Conservation (phyloP, 2,797 vertebrate genomes). For the Danionella dracula region DNA sequence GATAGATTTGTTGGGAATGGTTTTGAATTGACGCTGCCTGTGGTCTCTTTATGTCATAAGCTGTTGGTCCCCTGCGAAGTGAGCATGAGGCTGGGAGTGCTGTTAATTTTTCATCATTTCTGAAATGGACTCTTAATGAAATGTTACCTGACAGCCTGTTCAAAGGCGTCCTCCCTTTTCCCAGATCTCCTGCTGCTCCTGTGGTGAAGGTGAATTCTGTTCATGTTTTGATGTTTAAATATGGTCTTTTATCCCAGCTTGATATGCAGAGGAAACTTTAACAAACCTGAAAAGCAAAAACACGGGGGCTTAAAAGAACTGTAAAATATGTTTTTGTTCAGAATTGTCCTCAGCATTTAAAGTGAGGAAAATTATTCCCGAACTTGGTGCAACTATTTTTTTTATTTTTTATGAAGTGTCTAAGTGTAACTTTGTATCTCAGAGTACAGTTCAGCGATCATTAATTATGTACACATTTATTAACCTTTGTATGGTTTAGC, state of each 20-base stretch:
- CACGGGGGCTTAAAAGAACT: not conserved
- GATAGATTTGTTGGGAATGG: slow-evolving; percentile 6
- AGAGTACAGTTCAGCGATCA: no score
- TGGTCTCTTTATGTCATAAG: slow-evolving; percentile 46
- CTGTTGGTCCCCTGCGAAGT: slow-evolving; percentile 5
- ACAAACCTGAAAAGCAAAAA: not conserved
- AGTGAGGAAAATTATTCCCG: no score
- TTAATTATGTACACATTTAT: no score
- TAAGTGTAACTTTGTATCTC: no score
- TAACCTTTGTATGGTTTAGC: no score
- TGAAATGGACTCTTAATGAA: slow-evolving; percentile 42
- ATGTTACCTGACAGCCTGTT: slow-evolving; percentile 27
- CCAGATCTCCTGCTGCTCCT: not conserved
- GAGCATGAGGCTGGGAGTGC: not conserved
- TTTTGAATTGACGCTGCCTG: slow-evolving; percentile 41
- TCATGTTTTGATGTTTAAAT: slow-evolving; percentile 8
- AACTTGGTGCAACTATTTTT: no score
- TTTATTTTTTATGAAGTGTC: no score
- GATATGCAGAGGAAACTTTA: not conserved
- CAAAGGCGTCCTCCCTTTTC: not conserved
- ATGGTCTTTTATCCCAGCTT: not conserved
- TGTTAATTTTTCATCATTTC: slow-evolving; percentile 43
- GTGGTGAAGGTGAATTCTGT: not conserved
- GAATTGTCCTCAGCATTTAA: no score
- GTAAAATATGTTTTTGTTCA: no score